A percentile compares a stretch with the other conserved stretches of the same genome.
Conservation (phyloP, 2,797 vertebrate genomes). For the Erethizon dorsatum region DNA sequence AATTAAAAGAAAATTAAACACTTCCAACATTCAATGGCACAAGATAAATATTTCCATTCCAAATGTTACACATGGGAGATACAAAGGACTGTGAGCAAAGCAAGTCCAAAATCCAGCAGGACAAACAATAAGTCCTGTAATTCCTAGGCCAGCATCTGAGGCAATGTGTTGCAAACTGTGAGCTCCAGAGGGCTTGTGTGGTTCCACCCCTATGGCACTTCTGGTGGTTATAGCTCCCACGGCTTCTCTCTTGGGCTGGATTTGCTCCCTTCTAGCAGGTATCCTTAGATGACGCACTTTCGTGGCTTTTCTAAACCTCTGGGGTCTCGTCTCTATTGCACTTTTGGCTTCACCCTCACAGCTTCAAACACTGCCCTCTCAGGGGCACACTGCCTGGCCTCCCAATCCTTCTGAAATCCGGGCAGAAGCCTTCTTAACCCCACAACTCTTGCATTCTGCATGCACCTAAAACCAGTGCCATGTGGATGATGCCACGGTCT, state of each 20-base stretch:
- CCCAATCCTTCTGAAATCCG: not conserved
- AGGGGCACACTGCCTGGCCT: not conserved
- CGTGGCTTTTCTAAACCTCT: not conserved
- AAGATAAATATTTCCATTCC: not conserved
- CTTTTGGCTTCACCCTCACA: not conserved
- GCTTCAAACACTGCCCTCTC: too few relatives aligned
- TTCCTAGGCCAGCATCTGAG: not conserved
- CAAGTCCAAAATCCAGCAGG: not conserved
- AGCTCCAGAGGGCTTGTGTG: not conserved
- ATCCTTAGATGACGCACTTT: not conserved
- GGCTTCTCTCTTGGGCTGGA: not conserved
- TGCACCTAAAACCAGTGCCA: not conserved
- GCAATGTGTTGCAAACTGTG: not conserved
- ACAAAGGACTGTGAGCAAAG: not conserved
- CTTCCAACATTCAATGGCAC: not conserved
- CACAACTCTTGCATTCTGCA: not conserved
- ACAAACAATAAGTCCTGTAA: not conserved
- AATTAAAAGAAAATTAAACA: not conserved
- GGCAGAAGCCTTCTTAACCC: not conserved
- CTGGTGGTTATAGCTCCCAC: not conserved
- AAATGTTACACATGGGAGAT: not conserved
- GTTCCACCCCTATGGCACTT: not conserved
- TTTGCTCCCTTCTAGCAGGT: not conserved
- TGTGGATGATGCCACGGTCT: not conserved
- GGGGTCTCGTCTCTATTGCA: not conserved